Evolutionary conservation across 2,113 vertebrate genomes (phyloP), one percentile per base, ranked within the genome.

Genomic region (Brachirus orientalis): DNA sequence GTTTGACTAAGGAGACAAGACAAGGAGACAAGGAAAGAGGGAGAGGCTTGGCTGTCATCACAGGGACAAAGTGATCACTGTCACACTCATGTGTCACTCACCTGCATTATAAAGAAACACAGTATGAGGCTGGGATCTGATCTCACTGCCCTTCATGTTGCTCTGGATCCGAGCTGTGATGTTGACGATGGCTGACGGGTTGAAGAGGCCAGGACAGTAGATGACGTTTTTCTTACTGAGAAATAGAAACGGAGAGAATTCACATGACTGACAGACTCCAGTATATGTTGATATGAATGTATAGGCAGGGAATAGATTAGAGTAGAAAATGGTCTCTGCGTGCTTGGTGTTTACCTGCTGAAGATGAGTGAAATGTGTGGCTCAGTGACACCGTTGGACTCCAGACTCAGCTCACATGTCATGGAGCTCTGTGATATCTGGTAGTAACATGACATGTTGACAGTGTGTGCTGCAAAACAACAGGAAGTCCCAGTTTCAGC

Each of bases 381-480:
- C 44, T 35, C 17, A 0, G 37, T 1, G 54, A 3, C 3, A 4
- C 28, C 0, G 36, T 36, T 0, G 1, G 28, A 13, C 19, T 62
- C 55, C 22, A 8, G 19, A 9, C 12, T 70, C 82, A 77, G 75
- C 36, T 44, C 62, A 33, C 85, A 87, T 0, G 68, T 71, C 54
- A 85, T 0, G 1, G 67, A 77, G 3, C 0, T n/a, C 14, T 11
- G 7, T 0, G 13, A 35, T 0, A 7, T 4, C 19, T 75, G 35
- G 54, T 70, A 80, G 70, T 36, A 55, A 17, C 85, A 85, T 1
- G 57, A 78, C 37, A 85, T 12, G 51, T 83, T 65, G 48, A 85
- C 54, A 3, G 7, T 10, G 46, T 19, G 82, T 87, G 68, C 37
- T 33, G 48, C 19, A 33, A 28, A 35, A 43, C 19, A 45, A 13